Evolutionary conservation across 2,113 vertebrate genomes (phyloP).

Genomic region (Typhlomys cinereus): DNA sequence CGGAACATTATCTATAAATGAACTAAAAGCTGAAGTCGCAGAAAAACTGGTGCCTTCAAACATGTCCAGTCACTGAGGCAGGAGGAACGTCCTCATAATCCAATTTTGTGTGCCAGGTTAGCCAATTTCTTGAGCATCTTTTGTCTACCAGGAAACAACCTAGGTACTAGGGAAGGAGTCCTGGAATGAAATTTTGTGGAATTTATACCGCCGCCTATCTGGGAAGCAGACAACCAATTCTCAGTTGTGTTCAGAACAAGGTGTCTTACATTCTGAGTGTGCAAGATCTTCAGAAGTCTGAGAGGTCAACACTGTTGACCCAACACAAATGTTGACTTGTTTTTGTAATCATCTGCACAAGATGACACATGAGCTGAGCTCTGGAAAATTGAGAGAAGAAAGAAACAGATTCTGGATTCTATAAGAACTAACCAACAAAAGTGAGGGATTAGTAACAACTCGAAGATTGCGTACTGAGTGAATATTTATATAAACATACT

Average conservation of each 20-base stretch:
- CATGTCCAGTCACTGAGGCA: neutral
- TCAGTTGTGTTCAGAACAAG: neutral
- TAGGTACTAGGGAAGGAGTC: neutral
- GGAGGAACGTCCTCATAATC: neutral
- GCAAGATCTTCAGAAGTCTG: neutral
- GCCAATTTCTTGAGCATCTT: neutral
- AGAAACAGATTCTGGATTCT: neutral
- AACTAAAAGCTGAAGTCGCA: slow-evolving; percentile 28
- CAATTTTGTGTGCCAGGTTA: neutral
- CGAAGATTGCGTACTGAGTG: neutral
- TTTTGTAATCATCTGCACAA: neutral
- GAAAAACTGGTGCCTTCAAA: neutral
- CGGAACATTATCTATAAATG: neutral
- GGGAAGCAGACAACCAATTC: neutral
- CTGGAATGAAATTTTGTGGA: neutral
- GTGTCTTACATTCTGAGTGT: neutral
- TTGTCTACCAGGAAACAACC: slow-evolving; percentile 9
- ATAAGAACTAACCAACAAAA: neutral
- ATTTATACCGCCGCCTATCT: neutral
- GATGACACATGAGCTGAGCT: neutral
- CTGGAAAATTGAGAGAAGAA: neutral
- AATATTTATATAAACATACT: neutral
- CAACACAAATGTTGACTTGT: neutral
- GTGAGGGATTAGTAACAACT: neutral
- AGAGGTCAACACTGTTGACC: neutral